Evolutionary conservation across 2,888 invertebrate species (phyloP), one percentile per base, ranked within the genome.

Genomic region (Taphrorychus bicolor): DNA sequence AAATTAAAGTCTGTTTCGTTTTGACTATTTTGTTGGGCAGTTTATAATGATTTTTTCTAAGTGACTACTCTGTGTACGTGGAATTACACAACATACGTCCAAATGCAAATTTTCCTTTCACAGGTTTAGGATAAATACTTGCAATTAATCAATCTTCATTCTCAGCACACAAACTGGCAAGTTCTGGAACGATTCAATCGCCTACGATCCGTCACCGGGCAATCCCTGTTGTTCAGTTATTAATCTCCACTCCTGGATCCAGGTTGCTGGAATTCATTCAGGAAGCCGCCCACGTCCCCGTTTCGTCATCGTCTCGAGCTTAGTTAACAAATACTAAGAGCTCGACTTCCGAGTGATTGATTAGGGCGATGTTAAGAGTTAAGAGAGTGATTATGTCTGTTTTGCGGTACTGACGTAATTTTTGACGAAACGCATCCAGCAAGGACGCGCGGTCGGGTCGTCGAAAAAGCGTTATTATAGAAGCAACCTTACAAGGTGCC

Each of bases 401-500:
- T 24, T 5, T 19, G n/a, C 18, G 51, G 18, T 17, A n/a, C 18
- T 32, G 16, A 51, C 22, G 51, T 51, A 18, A n/a, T 16, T 51
- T 18, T 41, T 17, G 59, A 59, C 54, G 56, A 57, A 59, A 59
- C 42, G 22, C 14, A 41, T 16, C n/a, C 49, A 17, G 45, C 59
- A 59, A 59, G 59, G 59, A 59, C 48, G 23, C n/a, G 9, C 54
- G 19, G 21, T 17, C n/a, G n/a, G n/a, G n/a, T 32, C 52, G 52
- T 19, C 18, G 52, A 24, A 24, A 57, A 73, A 74, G 75, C 74
- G 72, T 60, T 63, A 66, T 60, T 65, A 58, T 66, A 70, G 59
- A 77, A 71, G 76, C 78, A 82, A 80, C 82, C 81, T 82, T 81
- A 81, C 81, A 82, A 82, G 82, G 81, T 80, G 78, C 81, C 77